Evolutionary conservation across 2,888 invertebrate genomes (phyloP).

Genomic region (Andrena fulva): DNA sequence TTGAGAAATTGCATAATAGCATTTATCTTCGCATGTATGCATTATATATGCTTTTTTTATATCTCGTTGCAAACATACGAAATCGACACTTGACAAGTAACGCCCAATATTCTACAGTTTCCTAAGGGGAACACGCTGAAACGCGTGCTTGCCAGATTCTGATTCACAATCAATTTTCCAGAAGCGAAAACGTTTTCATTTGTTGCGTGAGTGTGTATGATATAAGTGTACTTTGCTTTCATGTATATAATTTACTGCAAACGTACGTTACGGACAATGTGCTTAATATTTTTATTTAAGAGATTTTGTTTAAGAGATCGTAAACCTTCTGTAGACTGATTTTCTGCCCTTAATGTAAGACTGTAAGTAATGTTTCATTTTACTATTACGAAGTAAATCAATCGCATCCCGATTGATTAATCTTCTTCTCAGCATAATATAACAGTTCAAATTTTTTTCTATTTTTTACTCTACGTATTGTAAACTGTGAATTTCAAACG

Average conservation of each 20-base stretch:
- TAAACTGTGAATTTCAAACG: constrained; percentile 36
- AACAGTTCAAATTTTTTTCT: constrained; percentile 32
- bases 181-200: background rate
- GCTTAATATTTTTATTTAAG: constrained; percentile 15
- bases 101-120: background rate
- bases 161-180: background rate
- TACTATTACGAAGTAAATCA: constrained; percentile 37
- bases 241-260: background rate
- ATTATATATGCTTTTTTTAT: constrained; percentile 2
- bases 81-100: background rate
- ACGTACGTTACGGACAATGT: constrained; percentile 4
- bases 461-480: constrained; percentile 32
- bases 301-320: background rate
- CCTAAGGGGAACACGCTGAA: background rate
- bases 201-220: background rate
- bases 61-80: constrained; percentile 2
- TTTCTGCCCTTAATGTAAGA: constrained; percentile 67
- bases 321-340: constrained; percentile 62
- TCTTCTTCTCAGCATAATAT: constrained; percentile 49
- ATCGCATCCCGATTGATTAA: constrained; percentile 22
- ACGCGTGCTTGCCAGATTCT: too few relatives aligned
- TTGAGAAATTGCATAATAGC: constrained; percentile 19
- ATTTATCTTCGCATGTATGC: constrained; percentile 29
- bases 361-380: constrained; percentile 60
- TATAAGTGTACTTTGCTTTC: constrained; percentile 19